phyloP scores from a whole-genome alignment of 2,888 invertebrate genomes.

The Drosophila austrosaltans region DNA sequence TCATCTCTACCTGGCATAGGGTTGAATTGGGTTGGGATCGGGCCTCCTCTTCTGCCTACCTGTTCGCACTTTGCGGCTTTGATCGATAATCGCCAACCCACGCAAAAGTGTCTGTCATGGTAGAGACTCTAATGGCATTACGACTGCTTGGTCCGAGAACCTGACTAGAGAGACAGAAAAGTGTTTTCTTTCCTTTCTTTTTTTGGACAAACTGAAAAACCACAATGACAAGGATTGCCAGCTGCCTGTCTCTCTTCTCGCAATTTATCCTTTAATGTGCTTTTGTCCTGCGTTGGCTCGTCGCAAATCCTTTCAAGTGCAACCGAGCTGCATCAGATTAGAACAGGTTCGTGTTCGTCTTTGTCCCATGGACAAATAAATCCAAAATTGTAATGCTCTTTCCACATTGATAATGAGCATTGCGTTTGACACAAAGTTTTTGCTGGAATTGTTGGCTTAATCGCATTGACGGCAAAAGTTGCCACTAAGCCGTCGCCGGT shows the following conservation, averaged over 20 bases:
- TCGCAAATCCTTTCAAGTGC: conserved; percentile 76
- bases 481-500: conserved; percentile 55
- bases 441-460: conserved; percentile 59
- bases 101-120: conserved; percentile 76
- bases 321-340: conserved; percentile 77
- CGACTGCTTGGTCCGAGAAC: conserved; percentile 29
- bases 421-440: conserved; percentile 51
- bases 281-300: conserved; percentile 66
- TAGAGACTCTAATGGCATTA: conserved; percentile 71
- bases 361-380: conserved; percentile 62
- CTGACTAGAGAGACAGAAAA: conserved; percentile 17
- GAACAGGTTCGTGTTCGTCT: conserved; percentile 76
- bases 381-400: conserved; percentile 50
- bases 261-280: conserved; percentile 75
- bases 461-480: conserved; percentile 72
- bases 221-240: conserved; percentile 50
- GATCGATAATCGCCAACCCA: conserved; percentile 79
- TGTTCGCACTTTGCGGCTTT: conserved; percentile 72
- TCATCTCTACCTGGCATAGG: conserved; percentile 8
- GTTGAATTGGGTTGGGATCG: conserved; percentile 2
- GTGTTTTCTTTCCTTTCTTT: conserved; percentile 33
- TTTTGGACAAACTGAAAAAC: conserved; percentile 55
- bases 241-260: conserved; percentile 24
- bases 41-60: conserved; percentile 47
- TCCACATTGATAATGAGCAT: conserved; percentile 11